Evolutionary conservation across 2,797 vertebrate genomes (phyloP), one percentile per base, ranked within the genome.

Genomic region (Melopsittacus undulatus): DNA sequence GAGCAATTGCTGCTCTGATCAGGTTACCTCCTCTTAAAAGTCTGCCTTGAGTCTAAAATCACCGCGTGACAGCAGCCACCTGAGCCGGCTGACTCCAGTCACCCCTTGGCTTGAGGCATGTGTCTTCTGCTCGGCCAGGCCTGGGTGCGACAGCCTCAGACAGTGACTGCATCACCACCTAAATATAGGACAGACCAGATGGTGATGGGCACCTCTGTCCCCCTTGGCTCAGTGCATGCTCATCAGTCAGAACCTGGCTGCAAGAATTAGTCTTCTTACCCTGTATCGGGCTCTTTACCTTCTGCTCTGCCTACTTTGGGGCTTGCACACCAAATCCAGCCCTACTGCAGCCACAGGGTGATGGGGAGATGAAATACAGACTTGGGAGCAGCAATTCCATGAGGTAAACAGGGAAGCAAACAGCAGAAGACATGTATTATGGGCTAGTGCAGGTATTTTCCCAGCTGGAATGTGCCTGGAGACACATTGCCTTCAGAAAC

Each of bases 21-120:
- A n/a, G 48, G 90, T 95, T 96, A 80, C 95, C 77, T 90, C 70
- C 83, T 46, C 54, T 40, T 21, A 15, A 12, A 64, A 61, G 70
- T 20, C 3, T 24, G 51, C 45, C 77, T 38, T 3, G 22, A 36
- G 38, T 70, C 81, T 72, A 42, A 73, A 46, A 59, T 17, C 80
- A 15, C 81, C 40, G 1, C 6, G 7, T 89, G 92, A 89, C 48
- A 45, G 38, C 2, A 2, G 84, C 90, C 70, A 79, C 82, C 84
- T 40, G 89, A 87, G 82, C 90, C 84, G 16, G 73, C 70, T 81
- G 92, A 70, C 80, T 89, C 42, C 3, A 12, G 45, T 40, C 83
- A 75, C 46, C 59, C 59, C 74, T 14, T 23, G 24, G 69, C 75
- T n/a, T 7, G 26, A 72, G 68, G 36, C 70, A 38, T 1, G n/a